phyloP scores from a whole-genome alignment of 2,797 vertebrate genomes.

The Rhodeus uyekii region DNA sequence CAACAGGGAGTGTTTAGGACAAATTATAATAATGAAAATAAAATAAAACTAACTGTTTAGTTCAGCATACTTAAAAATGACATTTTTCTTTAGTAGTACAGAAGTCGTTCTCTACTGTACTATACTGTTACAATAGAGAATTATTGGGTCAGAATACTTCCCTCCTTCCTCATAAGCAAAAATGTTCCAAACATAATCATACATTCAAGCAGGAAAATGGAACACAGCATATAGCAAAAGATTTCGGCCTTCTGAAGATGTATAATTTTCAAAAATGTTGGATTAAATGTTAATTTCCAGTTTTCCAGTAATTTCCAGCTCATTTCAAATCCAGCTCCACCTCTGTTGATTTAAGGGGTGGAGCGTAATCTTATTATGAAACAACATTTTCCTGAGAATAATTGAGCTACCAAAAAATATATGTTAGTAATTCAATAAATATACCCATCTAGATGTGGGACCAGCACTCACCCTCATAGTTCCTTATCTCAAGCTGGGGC shows the following conservation, averaged over 20 bases:
- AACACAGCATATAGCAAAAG: background rate
- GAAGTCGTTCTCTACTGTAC: background rate
- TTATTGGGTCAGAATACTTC: background rate
- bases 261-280: background rate
- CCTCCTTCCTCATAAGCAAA: background rate
- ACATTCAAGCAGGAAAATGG: background rate
- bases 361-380: background rate
- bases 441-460: background rate
- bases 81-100: background rate
- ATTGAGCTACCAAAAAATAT: background rate
- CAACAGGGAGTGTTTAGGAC: background rate
- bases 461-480: conserved; percentile 81
- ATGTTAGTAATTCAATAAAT: background rate
- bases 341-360: background rate
- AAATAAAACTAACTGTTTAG: background rate
- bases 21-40: background rate
- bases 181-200: background rate
- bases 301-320: too few relatives aligned
- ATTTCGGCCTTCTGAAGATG: background rate
- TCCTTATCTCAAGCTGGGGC: conserved; percentile 78
- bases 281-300: background rate
- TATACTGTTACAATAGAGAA: background rate
- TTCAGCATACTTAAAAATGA: background rate
- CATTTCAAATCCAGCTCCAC: background rate
- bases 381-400: background rate